Percentiles rank a stretch among this genome's conserved stretches.
These are phyloP conservation scores for Tanaodytes sp. DNA, from an alignment of 2,888 invertebrate species.

Conservation along the genomic window DNA sequence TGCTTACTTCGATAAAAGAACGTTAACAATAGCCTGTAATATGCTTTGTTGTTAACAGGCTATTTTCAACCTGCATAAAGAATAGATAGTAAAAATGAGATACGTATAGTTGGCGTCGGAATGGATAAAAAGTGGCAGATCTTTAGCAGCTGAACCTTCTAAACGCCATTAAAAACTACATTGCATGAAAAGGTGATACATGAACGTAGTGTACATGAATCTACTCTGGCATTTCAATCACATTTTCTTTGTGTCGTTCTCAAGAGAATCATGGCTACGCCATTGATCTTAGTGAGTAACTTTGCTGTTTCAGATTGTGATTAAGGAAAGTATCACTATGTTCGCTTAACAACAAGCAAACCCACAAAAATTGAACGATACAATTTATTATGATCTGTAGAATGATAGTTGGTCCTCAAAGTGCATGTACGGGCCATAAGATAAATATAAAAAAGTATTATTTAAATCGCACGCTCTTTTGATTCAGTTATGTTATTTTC, in stretches of 20 bases:
- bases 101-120: neutral
- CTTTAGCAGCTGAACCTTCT: constrained; percentile 47
- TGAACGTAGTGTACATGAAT: constrained; percentile 24
- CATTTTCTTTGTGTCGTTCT: constrained; percentile 32
- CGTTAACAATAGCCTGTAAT: too few relatives aligned
- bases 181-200: constrained; percentile 46
- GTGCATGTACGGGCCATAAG: too few relatives aligned
- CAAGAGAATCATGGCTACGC: constrained; percentile 36
- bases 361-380: too few relatives aligned
- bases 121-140: neutral
- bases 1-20: too few relatives aligned
- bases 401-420: too few relatives aligned
- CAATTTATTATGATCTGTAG: too few relatives aligned
- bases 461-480: too few relatives aligned
- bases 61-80: too few relatives aligned
- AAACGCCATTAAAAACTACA: constrained; percentile 18
- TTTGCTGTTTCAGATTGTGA: constrained; percentile 27
- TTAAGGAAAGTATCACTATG: constrained; percentile 37
- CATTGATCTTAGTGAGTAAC: constrained; percentile 35
- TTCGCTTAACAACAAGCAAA: too few relatives aligned
- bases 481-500: too few relatives aligned
- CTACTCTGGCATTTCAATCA: constrained; percentile 34
- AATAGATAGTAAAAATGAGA: neutral
- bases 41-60: too few relatives aligned
- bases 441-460: too few relatives aligned